Percentiles rank a stretch among this genome's conserved stretches.
Evolutionary conservation across 2,888 invertebrate species (phyloP).

Genomic region (Scaptomyza parva): DNA sequence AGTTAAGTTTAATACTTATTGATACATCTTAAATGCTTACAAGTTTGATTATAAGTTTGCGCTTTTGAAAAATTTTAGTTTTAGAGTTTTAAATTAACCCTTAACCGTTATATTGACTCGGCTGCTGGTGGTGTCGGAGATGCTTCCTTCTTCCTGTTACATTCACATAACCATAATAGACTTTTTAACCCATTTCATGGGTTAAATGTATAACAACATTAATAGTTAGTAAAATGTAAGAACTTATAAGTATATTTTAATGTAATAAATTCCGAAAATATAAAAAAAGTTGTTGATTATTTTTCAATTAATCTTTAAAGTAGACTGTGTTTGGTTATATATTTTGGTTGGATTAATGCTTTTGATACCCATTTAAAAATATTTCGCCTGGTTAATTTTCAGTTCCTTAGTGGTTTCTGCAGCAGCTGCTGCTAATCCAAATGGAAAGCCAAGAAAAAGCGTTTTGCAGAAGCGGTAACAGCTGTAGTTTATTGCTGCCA

Average conservation of each 20-base stretch:
- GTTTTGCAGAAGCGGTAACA: slow-evolving; percentile 43
- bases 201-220: too few relatives aligned
- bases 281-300: too few relatives aligned
- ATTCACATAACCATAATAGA: too few relatives aligned
- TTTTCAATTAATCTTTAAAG: too few relatives aligned
- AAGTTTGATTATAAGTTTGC: not conserved
- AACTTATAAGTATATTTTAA: too few relatives aligned
- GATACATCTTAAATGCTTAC: not conserved
- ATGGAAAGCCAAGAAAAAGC: slow-evolving; percentile 63
- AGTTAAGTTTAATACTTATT: not conserved
- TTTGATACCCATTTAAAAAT: slow-evolving; percentile 28
- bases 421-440: slow-evolving; percentile 57
- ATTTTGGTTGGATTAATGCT: slow-evolving; percentile 26
- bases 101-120: too few relatives aligned
- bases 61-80: not conserved
- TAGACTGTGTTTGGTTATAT: slow-evolving; percentile 5
- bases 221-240: too few relatives aligned
- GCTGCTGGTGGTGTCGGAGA: too few relatives aligned
- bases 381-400: slow-evolving; percentile 58
- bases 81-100: too few relatives aligned
- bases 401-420: slow-evolving; percentile 38
- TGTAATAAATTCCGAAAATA: too few relatives aligned
- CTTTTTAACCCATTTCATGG: too few relatives aligned
- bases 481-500: slow-evolving; percentile 77
- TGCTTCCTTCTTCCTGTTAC: too few relatives aligned